These are phyloP conservation scores for Hippocampus barbouri DNA, from an alignment of 2,113 vertebrate species.

Conservation along the genomic window DNA sequence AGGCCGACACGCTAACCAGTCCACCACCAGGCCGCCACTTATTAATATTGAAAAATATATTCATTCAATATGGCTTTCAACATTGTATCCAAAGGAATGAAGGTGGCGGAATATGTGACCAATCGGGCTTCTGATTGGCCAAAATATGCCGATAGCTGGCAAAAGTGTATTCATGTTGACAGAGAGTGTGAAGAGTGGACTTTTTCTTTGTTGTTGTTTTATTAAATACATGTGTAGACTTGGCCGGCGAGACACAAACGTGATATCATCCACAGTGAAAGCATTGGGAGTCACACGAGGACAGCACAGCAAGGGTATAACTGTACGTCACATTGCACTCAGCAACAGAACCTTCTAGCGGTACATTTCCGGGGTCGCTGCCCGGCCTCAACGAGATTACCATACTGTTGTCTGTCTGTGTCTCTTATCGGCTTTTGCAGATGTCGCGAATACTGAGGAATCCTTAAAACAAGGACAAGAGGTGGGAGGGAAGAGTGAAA, in stretches of 20 bases:
- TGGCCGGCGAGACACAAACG: not conserved
- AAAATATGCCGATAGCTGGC: too few relatives aligned
- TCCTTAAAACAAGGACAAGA: slow-evolving; percentile 57
- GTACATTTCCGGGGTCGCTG: slow-evolving; percentile 21
- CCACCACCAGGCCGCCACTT: too few relatives aligned
- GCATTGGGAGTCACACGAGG: slow-evolving; percentile 29
- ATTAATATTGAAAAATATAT: too few relatives aligned
- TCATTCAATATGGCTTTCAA: too few relatives aligned
- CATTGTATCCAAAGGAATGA: too few relatives aligned
- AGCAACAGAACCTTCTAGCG: slow-evolving; percentile 13
- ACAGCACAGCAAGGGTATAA: slow-evolving; percentile 18
- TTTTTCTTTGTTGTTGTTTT: too few relatives aligned
- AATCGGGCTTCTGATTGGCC: too few relatives aligned
- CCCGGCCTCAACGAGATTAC: slow-evolving; percentile 53
- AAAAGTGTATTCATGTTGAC: too few relatives aligned
- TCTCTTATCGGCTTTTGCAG: slow-evolving; percentile 61
- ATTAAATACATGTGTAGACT: not conserved
- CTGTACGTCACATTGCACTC: slow-evolving; percentile 12
- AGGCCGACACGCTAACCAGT: too few relatives aligned
- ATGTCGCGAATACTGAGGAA: slow-evolving; percentile 32
- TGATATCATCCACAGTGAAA: not conserved
- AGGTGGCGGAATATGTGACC: too few relatives aligned
- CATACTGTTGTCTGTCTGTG: slow-evolving; percentile 35
- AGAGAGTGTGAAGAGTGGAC: not conserved
- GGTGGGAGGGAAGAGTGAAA: slow-evolving; percentile 31